Evolutionary conservation across 2,113 vertebrate species (phyloP).

Genomic region (Forbesichthys papilliferus): DNA sequence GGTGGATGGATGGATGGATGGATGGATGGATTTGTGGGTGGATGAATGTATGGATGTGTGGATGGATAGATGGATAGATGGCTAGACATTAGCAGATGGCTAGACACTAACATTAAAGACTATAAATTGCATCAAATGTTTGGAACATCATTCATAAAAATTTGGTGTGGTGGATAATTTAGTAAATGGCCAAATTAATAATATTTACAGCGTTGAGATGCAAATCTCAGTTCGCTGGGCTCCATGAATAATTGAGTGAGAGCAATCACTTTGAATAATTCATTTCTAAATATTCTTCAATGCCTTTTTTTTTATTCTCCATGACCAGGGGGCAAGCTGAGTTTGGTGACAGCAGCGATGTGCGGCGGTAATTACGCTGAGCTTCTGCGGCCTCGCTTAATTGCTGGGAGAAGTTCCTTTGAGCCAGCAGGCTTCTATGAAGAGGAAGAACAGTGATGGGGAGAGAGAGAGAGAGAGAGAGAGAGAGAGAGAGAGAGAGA

Average conservation of each 20-base stretch:
- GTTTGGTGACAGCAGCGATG: conserved; percentile 76
- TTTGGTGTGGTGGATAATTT: conserved; percentile 74
- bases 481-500: neutral
- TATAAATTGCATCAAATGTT: conserved; percentile 60
- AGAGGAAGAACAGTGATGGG: conserved; percentile 3
- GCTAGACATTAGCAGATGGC: conserved; percentile 32
- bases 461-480: neutral
- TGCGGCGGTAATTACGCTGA: conserved; percentile 72
- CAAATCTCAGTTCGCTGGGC: conserved; percentile 71
- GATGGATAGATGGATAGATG: neutral
- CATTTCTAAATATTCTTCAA: conserved; percentile 80
- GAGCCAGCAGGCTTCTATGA: conserved; percentile 64
- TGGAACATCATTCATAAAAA: conserved; percentile 70
- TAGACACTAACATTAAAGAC: conserved; percentile 74
- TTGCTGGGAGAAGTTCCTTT: conserved; percentile 76
- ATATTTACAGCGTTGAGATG: conserved; percentile 77
- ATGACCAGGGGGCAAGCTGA: conserved; percentile 74
- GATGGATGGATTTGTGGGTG: neutral
- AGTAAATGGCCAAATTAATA: conserved; percentile 81
- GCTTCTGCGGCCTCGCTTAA: conserved; percentile 73
- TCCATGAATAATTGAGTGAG: conserved; percentile 77
- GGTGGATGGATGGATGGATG: neutral
- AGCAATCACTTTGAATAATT: conserved; percentile 82
- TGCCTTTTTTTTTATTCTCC: conserved; percentile 61
- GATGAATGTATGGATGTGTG: neutral